phyloP scores from a whole-genome alignment of 2,113 vertebrate species.

The Hippolais icterina region DNA sequence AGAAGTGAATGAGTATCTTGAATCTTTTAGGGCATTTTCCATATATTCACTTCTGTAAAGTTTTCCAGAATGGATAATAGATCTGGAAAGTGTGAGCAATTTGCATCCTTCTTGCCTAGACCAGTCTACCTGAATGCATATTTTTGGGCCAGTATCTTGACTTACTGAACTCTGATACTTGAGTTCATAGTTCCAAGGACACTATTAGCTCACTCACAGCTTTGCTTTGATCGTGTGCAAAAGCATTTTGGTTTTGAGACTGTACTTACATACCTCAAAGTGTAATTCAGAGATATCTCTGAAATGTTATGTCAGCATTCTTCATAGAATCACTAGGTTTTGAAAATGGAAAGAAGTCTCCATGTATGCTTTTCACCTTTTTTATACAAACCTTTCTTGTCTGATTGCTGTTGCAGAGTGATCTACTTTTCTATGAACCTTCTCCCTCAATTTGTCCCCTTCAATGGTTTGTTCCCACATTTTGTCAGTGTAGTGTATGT shows the following conservation, averaged over 20 bases:
- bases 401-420: neutral
- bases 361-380: neutral
- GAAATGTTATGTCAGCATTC: neutral
- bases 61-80: neutral
- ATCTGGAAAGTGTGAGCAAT: neutral
- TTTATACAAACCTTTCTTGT: neutral
- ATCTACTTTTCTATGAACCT: neutral
- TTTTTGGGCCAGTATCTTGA: neutral
- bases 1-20: neutral
- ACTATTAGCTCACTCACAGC: neutral
- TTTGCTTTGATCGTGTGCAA: neutral
- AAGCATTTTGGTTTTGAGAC: neutral
- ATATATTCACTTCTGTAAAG: neutral
- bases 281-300: neutral
- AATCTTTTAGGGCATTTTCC: neutral
- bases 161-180: neutral
- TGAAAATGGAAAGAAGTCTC: neutral
- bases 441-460: neutral
- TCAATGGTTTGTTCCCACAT: neutral
- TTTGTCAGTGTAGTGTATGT: accelerated
- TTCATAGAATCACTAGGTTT: neutral
- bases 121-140: neutral
- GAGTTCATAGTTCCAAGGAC: neutral
- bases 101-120: neutral
- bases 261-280: neutral